Base-by-base conservation (phyloP, 2,888 invertebrate species). In the Rhynchonema sp. region DNA sequence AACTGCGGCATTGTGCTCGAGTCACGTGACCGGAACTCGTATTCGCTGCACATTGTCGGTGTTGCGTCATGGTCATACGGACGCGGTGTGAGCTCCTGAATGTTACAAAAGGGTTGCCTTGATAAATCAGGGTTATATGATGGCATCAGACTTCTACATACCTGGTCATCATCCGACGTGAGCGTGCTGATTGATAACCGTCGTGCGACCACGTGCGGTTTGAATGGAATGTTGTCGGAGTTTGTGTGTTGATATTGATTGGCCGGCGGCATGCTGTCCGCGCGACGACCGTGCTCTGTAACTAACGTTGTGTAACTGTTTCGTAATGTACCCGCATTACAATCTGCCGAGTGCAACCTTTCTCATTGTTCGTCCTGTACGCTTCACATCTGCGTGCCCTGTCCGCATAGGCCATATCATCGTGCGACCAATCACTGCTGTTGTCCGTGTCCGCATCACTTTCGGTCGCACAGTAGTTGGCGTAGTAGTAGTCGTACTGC, bases 1-100 rank as follows among this genome's bases (percentile, higher is more conserved):
- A 59, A 59, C 54, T 55, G 57, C n/a, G n/a, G n/a, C n/a, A n/a
- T n/a, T n/a, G n/a, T n/a, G n/a, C 30, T 17, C 29, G 49, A 17
- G 6, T 58, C 58, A 46, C 58, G n/a, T 30, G 49, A 49, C 3
- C 58, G 27, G 29, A 58, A 23, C 54, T 59, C 38, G 38, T 54
- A 54, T 38, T 57, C 57, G 57, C 26, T 26, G 55, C 23, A 28
- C 55, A 55, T 30, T 2, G 30, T 27, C 25, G 3, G 9, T 28
- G 55, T 23, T 38, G 9, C 38, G 38, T 9, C 38, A 38, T 20
- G 13, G 38, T 13, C n/a, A n/a, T n/a, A n/a, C n/a, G n/a, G n/a
- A n/a, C n/a, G n/a, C n/a, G n/a, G n/a, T n/a, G n/a, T n/a, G n/a
- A n/a, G n/a, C n/a, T n/a, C n/a, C n/a, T n/a, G n/a, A n/a, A n/a